phyloP scores from a whole-genome alignment of 2,888 invertebrate genomes.

The Ypsolopha sequella region DNA sequence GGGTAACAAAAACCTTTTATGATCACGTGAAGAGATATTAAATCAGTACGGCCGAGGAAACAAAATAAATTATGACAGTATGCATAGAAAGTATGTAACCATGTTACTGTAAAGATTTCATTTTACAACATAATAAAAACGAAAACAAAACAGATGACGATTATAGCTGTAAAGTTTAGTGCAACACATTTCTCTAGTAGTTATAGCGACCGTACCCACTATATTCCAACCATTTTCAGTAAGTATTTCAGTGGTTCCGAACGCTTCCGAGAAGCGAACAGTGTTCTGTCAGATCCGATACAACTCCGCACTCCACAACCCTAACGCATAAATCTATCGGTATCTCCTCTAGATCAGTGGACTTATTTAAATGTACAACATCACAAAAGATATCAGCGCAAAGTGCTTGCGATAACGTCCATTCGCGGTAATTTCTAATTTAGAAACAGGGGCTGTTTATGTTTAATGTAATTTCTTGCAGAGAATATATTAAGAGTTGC shows the following conservation, averaged over 20 bases:
- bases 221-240: background rate
- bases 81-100: no score
- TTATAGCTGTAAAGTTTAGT: no score
- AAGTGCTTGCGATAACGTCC: constrained; percentile 2
- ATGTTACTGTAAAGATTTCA: no score
- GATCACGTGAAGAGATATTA: no score
- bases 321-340: constrained; percentile 42
- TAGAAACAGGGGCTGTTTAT: background rate
- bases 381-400: constrained; percentile 14
- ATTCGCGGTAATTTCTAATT: background rate
- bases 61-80: no score
- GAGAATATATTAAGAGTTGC: background rate
- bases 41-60: no score
- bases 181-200: no score
- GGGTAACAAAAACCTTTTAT: no score
- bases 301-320: constrained; percentile 31
- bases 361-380: constrained; percentile 33
- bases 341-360: constrained; percentile 28
- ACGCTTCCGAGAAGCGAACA: constrained; percentile 22
- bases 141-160: no score
- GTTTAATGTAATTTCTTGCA: background rate
- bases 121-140: no score
- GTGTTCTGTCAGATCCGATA: constrained; percentile 45
- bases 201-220: no score
- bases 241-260: constrained; percentile 10